phyloP scores from a whole-genome alignment of 2,113 vertebrate genomes.

The Rhombomys opimus region DNA sequence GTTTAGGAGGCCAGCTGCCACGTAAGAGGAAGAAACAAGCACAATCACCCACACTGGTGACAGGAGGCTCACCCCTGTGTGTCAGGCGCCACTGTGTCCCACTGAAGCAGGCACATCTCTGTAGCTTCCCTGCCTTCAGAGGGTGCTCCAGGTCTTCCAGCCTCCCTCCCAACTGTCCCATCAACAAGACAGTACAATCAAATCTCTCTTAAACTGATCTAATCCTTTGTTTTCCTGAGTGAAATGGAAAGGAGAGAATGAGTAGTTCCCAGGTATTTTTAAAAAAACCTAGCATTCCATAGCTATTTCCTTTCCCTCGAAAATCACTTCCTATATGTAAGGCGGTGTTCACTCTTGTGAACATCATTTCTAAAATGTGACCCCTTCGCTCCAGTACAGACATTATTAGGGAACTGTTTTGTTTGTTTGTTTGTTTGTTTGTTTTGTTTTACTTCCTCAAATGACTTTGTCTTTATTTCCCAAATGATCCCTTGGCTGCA shows the following conservation, averaged over 20 bases:
- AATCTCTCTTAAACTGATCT: not conserved
- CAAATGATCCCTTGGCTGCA: not conserved
- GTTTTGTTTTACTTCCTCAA: not conserved
- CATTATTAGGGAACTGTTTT: not conserved
- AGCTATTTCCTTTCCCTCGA: not conserved
- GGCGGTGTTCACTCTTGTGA: not conserved
- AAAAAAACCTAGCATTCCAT: not conserved
- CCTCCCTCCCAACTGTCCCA: not conserved
- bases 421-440: not conserved
- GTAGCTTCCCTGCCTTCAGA: not conserved
- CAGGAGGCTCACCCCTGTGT: rapidly evolving
- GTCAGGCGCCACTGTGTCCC: not conserved
- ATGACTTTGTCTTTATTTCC: not conserved
- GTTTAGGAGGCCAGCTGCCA: not conserved
- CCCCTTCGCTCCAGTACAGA: too few relatives aligned
- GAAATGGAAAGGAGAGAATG: not conserved
- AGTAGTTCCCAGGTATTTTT: not conserved
- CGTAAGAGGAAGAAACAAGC: not conserved
- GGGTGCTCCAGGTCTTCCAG: not conserved
- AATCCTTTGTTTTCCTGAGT: not conserved
- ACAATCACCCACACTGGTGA: not conserved
- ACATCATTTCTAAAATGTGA: not conserved
- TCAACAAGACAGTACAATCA: not conserved
- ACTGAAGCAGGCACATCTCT: not conserved
- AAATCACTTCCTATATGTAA: not conserved